Base-by-base conservation (phyloP, 2,888 invertebrate genomes). In the Chrysopilus asiliformis region DNA sequence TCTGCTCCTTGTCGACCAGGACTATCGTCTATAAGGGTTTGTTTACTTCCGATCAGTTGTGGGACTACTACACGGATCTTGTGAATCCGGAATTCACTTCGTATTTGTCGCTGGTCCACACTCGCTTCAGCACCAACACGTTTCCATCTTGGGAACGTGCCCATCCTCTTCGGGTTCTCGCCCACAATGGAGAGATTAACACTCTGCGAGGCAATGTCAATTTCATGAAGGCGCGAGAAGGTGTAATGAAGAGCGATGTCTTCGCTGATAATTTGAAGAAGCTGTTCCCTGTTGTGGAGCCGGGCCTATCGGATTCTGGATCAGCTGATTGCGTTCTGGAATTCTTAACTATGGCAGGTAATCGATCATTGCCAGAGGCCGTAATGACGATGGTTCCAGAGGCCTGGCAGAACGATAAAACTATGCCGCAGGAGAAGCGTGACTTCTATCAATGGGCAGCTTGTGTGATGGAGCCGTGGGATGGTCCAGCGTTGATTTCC, bases 341-440 rank as follows among this genome's bases (percentile, higher is more conserved):
- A 65, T 98, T 98, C 66, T 70, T 98, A 30, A 81, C 90, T 12
- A 84, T 86, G 67, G 94, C 89, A 44, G 95, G 98, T 19, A 79
- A 82, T 41, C 72, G 97, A 13, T 74, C 85, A 1, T 66, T 98
- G 46, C 86, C 97, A 1, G 98, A 98, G 69, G 95, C 97, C 29
- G 89, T 97, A 26, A 93, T 98, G 90, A 97, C 91, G 0, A 95
- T 98, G 97, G 94, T 91, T 29, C 95, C 95, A 0, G 95, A 95
- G 63, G 95, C 95, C 0, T 95, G 95, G 95, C 94, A 95, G 65
- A 90, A 93, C 57, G 94, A 90, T 58, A 67, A 74, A 42, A 82
- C 84, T 17, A 98, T 98, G 97, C 72, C 84, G 2, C 72, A 76
- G 43, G 87, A 89, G 55, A 97, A 94, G 64, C 76, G 85, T 34